These are phyloP conservation scores for Calliphora vomitoria DNA, from an alignment of 2,888 invertebrate species.

Conservation along the genomic window DNA sequence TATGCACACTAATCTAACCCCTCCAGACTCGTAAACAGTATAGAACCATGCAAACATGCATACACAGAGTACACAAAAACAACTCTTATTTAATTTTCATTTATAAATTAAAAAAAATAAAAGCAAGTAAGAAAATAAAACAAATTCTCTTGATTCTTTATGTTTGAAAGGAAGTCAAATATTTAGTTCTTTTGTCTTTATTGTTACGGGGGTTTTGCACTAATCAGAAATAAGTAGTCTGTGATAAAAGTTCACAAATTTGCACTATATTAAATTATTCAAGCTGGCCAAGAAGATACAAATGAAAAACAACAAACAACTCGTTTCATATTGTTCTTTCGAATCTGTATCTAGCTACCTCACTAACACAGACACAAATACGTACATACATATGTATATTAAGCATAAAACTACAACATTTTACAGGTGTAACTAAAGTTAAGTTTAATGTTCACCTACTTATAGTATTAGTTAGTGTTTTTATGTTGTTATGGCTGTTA, in stretches of 20 bases:
- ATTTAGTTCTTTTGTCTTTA: background rate
- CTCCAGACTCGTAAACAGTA: no score
- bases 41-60: no score
- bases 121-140: background rate
- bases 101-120: no score
- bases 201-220: background rate
- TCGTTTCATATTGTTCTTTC: background rate
- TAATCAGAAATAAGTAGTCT: slow-evolving; percentile 13
- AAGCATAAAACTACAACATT: slow-evolving; percentile 11
- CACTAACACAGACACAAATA: background rate
- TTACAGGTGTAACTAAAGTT: slow-evolving; percentile 8
- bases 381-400: background rate
- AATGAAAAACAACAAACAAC: background rate
- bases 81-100: no score
- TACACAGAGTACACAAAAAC: no score
- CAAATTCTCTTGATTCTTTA: background rate
- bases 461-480: background rate
- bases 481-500: background rate
- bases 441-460: background rate
- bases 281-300: slow-evolving; percentile 1
- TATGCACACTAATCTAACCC: no score
- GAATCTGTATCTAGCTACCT: background rate
- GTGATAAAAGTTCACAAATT: slow-evolving; percentile 53
- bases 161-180: background rate
- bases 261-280: slow-evolving; percentile 46